Percentiles rank a stretch among this genome's conserved stretches.
phyloP scores from a whole-genome alignment of 2,888 invertebrate species.

The Limnephilus marmoratus region DNA sequence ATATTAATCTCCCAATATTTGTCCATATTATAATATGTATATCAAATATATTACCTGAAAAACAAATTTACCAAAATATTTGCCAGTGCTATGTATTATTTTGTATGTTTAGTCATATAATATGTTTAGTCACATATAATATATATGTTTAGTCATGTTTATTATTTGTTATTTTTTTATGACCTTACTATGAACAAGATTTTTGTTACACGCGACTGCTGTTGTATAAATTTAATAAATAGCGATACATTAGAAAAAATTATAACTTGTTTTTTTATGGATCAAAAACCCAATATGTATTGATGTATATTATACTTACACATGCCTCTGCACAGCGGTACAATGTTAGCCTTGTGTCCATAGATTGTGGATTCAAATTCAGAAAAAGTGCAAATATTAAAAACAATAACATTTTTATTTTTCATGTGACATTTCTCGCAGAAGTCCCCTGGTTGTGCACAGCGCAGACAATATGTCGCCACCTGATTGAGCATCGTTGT shows the following conservation, averaged over 20 bases:
- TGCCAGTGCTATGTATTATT: not conserved
- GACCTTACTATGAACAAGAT: not conserved
- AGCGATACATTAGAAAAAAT: conserved; percentile 16
- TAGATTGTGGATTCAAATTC: too few relatives aligned
- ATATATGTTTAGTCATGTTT: not conserved
- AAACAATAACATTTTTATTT: too few relatives aligned
- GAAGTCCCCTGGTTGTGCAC: too few relatives aligned
- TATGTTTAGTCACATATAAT: not conserved
- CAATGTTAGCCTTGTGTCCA: too few relatives aligned
- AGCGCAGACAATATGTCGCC: not conserved
- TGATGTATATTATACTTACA: not conserved
- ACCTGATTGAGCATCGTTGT: too few relatives aligned
- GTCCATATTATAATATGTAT: not conserved
- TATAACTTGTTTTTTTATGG: not conserved
- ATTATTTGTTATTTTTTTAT: not conserved
- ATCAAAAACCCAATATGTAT: too few relatives aligned
- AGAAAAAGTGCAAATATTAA: not conserved
- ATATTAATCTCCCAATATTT: not conserved
- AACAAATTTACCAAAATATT: not conserved
- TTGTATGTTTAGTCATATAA: not conserved
- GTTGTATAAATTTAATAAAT: conserved; percentile 9
- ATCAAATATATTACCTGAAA: not conserved
- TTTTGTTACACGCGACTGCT: not conserved
- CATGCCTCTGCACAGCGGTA: not conserved
- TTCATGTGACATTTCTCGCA: too few relatives aligned